Percentiles rank a stretch among this genome's conserved stretches.
Evolutionary conservation across 2,888 invertebrate genomes (phyloP).

Genomic region (Zele albiditarsus): DNA sequence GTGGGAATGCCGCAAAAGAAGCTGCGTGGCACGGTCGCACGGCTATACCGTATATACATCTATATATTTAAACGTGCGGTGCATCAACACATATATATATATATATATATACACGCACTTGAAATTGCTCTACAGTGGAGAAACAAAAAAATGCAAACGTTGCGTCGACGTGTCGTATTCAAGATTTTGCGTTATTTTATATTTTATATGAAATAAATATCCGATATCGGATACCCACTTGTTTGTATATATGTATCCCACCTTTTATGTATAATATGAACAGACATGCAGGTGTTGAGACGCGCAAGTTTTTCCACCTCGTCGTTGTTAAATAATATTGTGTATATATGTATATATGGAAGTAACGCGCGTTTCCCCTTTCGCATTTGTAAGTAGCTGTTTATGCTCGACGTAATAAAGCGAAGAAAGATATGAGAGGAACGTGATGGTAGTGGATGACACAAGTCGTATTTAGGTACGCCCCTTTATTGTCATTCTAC

Average conservation of each 20-base stretch:
- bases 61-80: constrained; percentile 2
- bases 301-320: constrained; percentile 41
- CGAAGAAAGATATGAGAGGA: background rate
- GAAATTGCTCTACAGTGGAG: constrained; percentile 15
- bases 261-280: too few relatives aligned
- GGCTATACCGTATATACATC: constrained; percentile 3
- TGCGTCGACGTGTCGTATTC: constrained; percentile 13
- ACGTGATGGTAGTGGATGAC: constrained; percentile 5
- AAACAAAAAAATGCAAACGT: background rate
- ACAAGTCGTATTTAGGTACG: background rate
- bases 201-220: constrained; percentile 28
- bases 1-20: constrained; percentile 34
- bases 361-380: background rate
- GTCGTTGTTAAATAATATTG: background rate
- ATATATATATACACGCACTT: background rate
- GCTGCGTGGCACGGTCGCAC: constrained; percentile 31
- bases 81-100: background rate
- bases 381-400: constrained; percentile 3
- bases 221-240: constrained; percentile 44
- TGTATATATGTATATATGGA: background rate
- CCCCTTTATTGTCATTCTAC: too few relatives aligned
- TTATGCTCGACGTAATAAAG: background rate
- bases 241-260: background rate
- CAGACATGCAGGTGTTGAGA: constrained; percentile 42
- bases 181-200: constrained; percentile 47